Evolutionary conservation across 2,797 vertebrate genomes (phyloP).

Genomic region (Loriculus beryllinus): DNA sequence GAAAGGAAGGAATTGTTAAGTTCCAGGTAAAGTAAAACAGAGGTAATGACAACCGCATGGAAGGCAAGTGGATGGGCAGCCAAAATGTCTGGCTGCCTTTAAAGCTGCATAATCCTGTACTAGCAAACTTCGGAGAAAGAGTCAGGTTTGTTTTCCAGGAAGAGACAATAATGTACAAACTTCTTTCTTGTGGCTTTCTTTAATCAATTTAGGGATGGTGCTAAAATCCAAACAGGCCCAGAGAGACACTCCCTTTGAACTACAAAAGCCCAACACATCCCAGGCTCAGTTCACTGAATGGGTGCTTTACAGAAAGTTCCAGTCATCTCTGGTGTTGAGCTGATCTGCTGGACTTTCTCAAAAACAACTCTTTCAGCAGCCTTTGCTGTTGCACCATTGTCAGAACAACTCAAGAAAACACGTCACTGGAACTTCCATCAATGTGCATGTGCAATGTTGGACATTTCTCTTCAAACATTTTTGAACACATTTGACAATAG

Average conservation of each 20-base stretch:
- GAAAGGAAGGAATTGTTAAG: not conserved
- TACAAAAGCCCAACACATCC: constrained; percentile 10
- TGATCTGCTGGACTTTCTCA: not conserved
- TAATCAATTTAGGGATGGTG: constrained; percentile 70
- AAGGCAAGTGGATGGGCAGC: constrained; percentile 50
- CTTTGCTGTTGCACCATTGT: not conserved
- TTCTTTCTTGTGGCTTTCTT: constrained; percentile 82
- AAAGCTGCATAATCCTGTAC: constrained; percentile 66
- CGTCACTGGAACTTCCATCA: not conserved
- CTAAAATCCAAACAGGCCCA: constrained; percentile 19
- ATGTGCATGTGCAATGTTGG: fast-evolving
- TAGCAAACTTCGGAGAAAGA: constrained; percentile 81
- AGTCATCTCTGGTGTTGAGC: not conserved
- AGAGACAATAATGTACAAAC: constrained; percentile 78
- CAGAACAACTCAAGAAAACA: not conserved
- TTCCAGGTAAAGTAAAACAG: constrained; percentile 71
- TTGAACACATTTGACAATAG: not conserved
- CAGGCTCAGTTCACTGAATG: not conserved
- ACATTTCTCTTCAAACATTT: not conserved
- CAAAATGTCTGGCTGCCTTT: constrained; percentile 47
- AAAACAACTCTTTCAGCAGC: not conserved
- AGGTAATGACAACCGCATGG: constrained; percentile 56
- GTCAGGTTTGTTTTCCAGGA: constrained; percentile 82
- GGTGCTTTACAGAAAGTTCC: constrained; percentile 31
- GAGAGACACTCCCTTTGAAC: constrained; percentile 48